Percentiles rank a stretch among this genome's conserved stretches.
Conservation (phyloP, 2,797 vertebrate genomes). For the Cetoscarus ocellatus region DNA sequence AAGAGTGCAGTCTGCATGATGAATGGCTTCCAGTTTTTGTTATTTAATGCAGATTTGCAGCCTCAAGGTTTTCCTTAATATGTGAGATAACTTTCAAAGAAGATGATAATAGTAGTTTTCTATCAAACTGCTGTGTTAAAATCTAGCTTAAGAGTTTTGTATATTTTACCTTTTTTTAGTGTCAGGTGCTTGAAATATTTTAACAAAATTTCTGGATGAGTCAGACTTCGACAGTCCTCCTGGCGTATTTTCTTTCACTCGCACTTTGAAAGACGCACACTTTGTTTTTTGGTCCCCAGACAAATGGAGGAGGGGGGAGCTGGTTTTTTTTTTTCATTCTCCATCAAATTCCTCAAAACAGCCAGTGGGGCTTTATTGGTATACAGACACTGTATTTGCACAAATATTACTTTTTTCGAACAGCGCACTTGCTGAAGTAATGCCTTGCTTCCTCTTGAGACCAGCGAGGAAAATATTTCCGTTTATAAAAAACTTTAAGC, state of each 20-base stretch:
- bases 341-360: conserved; percentile 29
- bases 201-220: neutral
- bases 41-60: conserved; percentile 51
- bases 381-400: conserved; percentile 52
- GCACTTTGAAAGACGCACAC: conserved; percentile 17
- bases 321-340: conserved; percentile 27
- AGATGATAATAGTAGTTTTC: conserved; percentile 31
- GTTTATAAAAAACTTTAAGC: conserved; percentile 51
- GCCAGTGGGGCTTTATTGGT: conserved; percentile 37
- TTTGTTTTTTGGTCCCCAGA: conserved; percentile 24
- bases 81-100: conserved; percentile 32
- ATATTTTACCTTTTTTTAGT: conserved; percentile 3
- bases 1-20: conserved; percentile 53
- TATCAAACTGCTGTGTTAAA: conserved; percentile 10
- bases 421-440: conserved; percentile 52
- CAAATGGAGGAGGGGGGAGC: conserved; percentile 3
- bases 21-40: conserved; percentile 43
- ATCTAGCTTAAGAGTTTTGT: conserved; percentile 1
- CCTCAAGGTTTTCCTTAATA: conserved; percentile 44
- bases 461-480: conserved; percentile 40
- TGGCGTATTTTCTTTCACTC: neutral
- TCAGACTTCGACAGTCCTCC: conserved; percentile 5
- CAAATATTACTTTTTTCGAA: conserved; percentile 44
- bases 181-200: neutral
- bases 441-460: conserved; percentile 35